A percentile compares a stretch with the other conserved stretches of the same genome.
Conservation (phyloP, 2,113 vertebrate species). For the Phalacrocorax carbo region DNA sequence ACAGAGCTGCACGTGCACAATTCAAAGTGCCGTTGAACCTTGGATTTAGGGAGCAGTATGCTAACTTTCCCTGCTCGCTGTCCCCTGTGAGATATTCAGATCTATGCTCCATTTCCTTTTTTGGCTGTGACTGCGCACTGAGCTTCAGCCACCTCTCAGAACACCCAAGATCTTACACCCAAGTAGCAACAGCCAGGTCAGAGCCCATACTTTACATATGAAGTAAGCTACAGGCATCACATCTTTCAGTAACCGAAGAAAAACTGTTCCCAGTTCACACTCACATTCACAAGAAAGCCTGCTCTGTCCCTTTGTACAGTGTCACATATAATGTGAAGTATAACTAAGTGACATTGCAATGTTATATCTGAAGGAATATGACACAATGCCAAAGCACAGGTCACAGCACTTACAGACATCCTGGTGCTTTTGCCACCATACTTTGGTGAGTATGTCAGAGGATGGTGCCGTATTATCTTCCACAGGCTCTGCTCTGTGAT, state of each 20-base stretch:
- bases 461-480: not conserved
- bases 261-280: not conserved
- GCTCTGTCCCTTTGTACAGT: not conserved
- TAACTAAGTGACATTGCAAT: not conserved
- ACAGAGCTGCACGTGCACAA: not conserved
- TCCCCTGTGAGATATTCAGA: not conserved
- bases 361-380: not conserved
- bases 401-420: not conserved
- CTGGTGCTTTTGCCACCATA: not conserved
- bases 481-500: not conserved
- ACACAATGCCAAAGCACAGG: not conserved
- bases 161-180: not conserved
- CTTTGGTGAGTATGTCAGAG: not conserved
- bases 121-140: rapidly evolving
- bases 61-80: not conserved
- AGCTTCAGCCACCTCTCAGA: not conserved
- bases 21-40: not conserved
- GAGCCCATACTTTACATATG: not conserved
- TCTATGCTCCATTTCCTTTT: not conserved
- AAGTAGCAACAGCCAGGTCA: not conserved
- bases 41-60: not conserved
- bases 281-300: too few species aligned
- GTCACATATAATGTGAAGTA: not conserved
- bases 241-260: not conserved
- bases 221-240: not conserved